These are phyloP conservation scores for Lasioglossum oenotherae DNA, from an alignment of 2,888 invertebrate genomes.

Conservation along the genomic window DNA sequence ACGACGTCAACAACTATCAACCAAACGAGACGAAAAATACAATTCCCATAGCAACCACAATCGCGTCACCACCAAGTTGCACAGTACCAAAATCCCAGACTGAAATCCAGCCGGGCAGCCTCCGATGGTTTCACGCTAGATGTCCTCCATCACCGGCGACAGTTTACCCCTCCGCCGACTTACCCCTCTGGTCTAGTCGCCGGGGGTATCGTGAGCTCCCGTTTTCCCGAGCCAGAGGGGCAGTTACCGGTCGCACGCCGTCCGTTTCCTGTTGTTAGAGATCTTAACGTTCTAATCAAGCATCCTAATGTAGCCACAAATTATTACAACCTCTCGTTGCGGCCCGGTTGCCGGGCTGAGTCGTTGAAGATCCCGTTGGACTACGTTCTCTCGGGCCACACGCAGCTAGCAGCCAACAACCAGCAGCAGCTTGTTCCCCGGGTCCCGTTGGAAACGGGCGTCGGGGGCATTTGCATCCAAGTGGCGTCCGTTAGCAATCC, in stretches of 20 bases:
- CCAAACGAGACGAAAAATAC: background rate
- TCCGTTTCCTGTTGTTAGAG: conserved; percentile 43
- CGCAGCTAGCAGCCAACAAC: conserved; percentile 77
- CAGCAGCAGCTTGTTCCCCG: conserved; percentile 62
- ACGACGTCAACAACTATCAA: background rate
- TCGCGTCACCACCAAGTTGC: background rate
- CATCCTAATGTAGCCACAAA: conserved; percentile 61
- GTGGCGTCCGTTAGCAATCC: conserved; percentile 81
- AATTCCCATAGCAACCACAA: background rate
- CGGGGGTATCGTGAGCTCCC: background rate
- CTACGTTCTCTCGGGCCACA: background rate
- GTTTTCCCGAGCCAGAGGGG: conserved; percentile 24
- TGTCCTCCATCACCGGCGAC: background rate
- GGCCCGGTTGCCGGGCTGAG: background rate
- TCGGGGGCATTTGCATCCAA: conserved; percentile 82
- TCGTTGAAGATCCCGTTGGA: conserved; percentile 49
- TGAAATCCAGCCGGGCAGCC: background rate
- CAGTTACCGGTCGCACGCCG: conserved; percentile 12
- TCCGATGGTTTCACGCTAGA: background rate
- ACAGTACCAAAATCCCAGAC: background rate
- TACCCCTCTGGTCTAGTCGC: background rate
- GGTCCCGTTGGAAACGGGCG: conserved; percentile 31
- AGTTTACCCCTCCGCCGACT: background rate
- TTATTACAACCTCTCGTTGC: conserved; percentile 58
- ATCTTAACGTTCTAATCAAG: conserved; percentile 63